Percentiles rank a stretch among this genome's conserved stretches.
phyloP scores from a whole-genome alignment of 2,113 vertebrate genomes.

The Oncorhynchus kisutch region DNA sequence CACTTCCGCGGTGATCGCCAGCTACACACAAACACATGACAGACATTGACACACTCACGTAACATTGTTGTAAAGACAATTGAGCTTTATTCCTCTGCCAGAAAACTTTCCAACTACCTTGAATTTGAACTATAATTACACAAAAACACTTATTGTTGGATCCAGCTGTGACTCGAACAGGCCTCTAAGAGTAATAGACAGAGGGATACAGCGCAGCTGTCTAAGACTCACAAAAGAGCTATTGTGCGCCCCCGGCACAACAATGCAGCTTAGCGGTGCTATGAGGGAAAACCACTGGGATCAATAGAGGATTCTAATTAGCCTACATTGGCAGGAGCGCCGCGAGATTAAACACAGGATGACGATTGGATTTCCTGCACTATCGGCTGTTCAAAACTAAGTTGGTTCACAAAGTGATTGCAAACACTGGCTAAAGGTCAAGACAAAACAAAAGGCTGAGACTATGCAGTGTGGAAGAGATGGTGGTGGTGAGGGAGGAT shows the following conservation, averaged over 20 bases:
- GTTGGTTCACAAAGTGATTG: conserved; percentile 61
- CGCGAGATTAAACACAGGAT: conserved; percentile 74
- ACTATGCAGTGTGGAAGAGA: conserved; percentile 32
- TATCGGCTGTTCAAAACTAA: conserved; percentile 64
- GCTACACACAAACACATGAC: conserved; percentile 10
- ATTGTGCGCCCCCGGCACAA: conserved; percentile 63
- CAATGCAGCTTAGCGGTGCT: conserved; percentile 66
- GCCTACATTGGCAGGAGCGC: conserved; percentile 71
- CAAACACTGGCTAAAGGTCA: conserved; percentile 34
- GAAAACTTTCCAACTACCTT: not conserved
- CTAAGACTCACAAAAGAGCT: conserved; percentile 60
- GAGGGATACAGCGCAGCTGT: conserved; percentile 60
- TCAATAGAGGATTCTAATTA: conserved; percentile 79
- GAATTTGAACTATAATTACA: not conserved
- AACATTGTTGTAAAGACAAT: too few relatives aligned
- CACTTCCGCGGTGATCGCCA: too few relatives aligned
- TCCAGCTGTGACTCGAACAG: conserved; percentile 46
- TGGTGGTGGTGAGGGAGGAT: not conserved
- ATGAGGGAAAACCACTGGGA: conserved; percentile 60
- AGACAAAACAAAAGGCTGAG: conserved; percentile 32
- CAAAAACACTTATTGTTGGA: not conserved
- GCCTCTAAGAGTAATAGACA: conserved; percentile 52
- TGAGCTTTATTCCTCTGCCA: too few relatives aligned
- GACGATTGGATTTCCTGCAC: conserved; percentile 78
- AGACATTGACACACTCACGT: not conserved